Conservation (phyloP, 2,113 vertebrate species). For the Empidonax traillii region DNA sequence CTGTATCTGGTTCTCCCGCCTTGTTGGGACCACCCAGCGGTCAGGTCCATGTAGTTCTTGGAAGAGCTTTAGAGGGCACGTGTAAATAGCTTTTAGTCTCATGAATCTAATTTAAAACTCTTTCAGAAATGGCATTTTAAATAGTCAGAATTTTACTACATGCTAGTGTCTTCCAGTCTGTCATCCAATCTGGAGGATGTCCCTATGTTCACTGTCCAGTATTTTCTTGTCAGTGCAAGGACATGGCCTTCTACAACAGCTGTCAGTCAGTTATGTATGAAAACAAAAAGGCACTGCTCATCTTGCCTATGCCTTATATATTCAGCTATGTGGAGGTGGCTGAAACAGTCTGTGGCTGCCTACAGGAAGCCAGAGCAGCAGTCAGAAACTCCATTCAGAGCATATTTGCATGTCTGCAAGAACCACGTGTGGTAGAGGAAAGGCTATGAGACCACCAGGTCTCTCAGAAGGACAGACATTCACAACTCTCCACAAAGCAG, state of each 20-base stretch:
- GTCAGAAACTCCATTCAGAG: background rate
- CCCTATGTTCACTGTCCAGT: rapidly evolving
- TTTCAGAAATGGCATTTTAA: background rate
- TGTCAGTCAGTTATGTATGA: background rate
- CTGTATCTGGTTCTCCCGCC: conserved; percentile 18
- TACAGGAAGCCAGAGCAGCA: conserved; percentile 12
- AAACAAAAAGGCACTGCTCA: background rate
- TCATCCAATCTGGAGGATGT: background rate
- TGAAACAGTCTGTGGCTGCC: background rate
- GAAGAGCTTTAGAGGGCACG: background rate
- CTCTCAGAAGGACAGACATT: background rate
- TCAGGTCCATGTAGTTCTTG: background rate
- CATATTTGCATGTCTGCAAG: background rate
- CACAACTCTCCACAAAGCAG: background rate
- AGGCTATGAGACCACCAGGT: background rate
- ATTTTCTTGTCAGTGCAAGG: background rate
- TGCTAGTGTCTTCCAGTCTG: background rate
- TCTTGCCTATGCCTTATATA: background rate
- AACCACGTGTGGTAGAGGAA: rapidly evolving
- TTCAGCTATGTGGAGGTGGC: background rate
- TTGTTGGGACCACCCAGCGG: conserved; percentile 28
- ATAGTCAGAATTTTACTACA: background rate
- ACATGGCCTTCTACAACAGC: background rate
- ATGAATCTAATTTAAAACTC: background rate
- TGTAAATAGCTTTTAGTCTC: conserved; percentile 6